Percentiles rank a stretch among this genome's conserved stretches.
Conservation (phyloP, 2,113 vertebrate genomes). For the Grantiella picta region DNA sequence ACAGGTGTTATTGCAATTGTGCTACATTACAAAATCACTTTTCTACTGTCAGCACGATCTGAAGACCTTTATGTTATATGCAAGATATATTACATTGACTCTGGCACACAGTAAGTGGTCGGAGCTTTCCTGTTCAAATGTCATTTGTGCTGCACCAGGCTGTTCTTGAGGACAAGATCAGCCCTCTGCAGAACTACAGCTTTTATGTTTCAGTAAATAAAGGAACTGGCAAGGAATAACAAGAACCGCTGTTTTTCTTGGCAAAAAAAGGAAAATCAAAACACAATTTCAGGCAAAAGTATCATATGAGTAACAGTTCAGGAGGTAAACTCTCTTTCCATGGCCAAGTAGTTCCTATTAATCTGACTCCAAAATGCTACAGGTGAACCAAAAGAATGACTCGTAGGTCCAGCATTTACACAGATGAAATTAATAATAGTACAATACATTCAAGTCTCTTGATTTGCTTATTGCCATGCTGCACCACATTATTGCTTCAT, state of each 20-base stretch:
- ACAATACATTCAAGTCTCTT: slow-evolving; percentile 43
- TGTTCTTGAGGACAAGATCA: slow-evolving; percentile 15
- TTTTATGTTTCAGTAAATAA: slow-evolving; percentile 10
- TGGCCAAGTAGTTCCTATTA: neutral
- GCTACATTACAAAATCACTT: slow-evolving; percentile 48
- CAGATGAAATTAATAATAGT: neutral
- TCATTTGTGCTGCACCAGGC: slow-evolving; percentile 11
- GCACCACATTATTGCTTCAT: slow-evolving; percentile 37
- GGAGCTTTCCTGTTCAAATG: neutral
- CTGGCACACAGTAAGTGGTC: slow-evolving; percentile 8
- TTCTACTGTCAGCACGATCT: slow-evolving; percentile 20
- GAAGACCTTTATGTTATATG: slow-evolving; percentile 19
- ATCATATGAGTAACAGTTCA: neutral
- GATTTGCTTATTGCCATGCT: slow-evolving; percentile 32
- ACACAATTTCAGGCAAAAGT: neutral
- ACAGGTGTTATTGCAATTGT: slow-evolving; percentile 48
- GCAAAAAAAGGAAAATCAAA: slow-evolving; percentile 33
- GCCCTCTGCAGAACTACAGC: neutral
- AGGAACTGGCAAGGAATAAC: slow-evolving; percentile 34
- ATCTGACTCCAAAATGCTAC: neutral
- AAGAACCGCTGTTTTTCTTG: neutral
- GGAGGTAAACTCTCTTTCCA: slow-evolving; percentile 17
- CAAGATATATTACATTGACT: neutral
- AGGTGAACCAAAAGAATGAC: slow-evolving; percentile 2
- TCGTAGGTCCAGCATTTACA: slow-evolving; percentile 4